Base-by-base conservation (phyloP, 2,888 invertebrate species). In the Eupithecia dodoneata region DNA sequence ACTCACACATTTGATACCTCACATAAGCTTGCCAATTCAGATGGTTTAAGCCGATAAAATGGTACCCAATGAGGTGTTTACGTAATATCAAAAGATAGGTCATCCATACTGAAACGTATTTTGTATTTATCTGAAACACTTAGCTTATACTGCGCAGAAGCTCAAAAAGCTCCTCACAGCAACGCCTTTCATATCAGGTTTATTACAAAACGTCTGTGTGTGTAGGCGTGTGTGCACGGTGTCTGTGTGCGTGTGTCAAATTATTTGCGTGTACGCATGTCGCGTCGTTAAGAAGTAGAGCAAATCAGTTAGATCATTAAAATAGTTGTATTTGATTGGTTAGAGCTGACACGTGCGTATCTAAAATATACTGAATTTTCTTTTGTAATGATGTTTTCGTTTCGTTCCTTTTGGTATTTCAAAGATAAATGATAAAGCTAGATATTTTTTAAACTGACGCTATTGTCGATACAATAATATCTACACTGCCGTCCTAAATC, bases 141-240 rank as follows among this genome's bases (percentile, higher is more conserved):
- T 70, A 55, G 13, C 85, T 70, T 91, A 81, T 92, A 91, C 91
- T 87, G 71, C 73, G 75, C 78, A 71, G 77, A 81, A 82, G 81
- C 81, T 79, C 75, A 74, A 72, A 90, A 89, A 89, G 90, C 92
- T 87, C 89, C 88, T 86, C 89, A 87, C 89, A 90, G 90, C 92
- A 92, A 89, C 91, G 90, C 88, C 92, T 91, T 90, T 92, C 92
- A 89, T 90, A 91, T 91, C 93, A 90, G 92, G 92, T 93, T 92
- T 91, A 87, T 86, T 86, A 85, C 86, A 79, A 78, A 75, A 30
- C 55, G 72, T 30, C 41, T 75, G 78, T 76, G 76, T 78, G 80
- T 49, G 81, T 77, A 42, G 55, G 63, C 49, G 65, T 71, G 70
- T 49, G 47, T 67, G 45, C 42, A 13, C 13, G 15, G 42, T 42